These are phyloP conservation scores for Donacobius atricapilla DNA, from an alignment of 2,113 vertebrate genomes.

Conservation along the genomic window DNA sequence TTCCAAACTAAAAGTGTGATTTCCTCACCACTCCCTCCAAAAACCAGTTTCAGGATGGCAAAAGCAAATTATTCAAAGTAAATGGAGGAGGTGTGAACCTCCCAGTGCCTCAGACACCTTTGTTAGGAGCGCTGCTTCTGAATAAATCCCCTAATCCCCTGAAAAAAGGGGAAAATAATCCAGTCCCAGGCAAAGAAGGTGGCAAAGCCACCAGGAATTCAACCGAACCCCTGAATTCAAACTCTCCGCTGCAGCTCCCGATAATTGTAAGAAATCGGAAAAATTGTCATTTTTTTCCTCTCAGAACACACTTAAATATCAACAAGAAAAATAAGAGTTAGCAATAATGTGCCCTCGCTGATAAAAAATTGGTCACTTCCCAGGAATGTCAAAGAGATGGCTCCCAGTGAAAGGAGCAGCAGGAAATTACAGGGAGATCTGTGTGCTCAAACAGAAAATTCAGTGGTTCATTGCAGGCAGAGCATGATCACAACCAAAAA, in stretches of 20 bases:
- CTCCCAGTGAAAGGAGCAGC: neutral
- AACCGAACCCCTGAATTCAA: neutral
- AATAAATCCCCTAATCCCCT: slow-evolving; percentile 31
- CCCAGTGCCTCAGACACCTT: neutral
- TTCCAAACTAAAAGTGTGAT: neutral
- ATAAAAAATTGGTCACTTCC: neutral
- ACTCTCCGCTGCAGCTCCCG: rapidly evolving
- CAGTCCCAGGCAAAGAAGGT: neutral
- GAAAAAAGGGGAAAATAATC: slow-evolving; percentile 1
- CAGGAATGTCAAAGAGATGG: neutral
- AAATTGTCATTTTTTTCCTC: neutral
- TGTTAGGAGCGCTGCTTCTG: neutral
- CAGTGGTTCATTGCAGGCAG: neutral
- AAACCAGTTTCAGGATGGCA: rapidly evolving
- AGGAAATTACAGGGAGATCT: neutral
- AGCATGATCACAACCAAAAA: neutral
- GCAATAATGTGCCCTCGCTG: neutral
- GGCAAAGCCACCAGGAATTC: neutral
- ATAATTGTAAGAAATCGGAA: rapidly evolving
- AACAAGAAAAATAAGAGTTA: neutral
- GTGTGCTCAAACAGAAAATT: neutral
- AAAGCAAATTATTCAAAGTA: neutral
- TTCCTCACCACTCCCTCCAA: neutral
- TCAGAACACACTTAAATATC: neutral
- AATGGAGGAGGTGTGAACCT: neutral